Percentiles rank a stretch among this genome's conserved stretches.
These are phyloP conservation scores for Lethrus apterus DNA, from an alignment of 1,140 invertebrate genomes.

Conservation along the genomic window DNA sequence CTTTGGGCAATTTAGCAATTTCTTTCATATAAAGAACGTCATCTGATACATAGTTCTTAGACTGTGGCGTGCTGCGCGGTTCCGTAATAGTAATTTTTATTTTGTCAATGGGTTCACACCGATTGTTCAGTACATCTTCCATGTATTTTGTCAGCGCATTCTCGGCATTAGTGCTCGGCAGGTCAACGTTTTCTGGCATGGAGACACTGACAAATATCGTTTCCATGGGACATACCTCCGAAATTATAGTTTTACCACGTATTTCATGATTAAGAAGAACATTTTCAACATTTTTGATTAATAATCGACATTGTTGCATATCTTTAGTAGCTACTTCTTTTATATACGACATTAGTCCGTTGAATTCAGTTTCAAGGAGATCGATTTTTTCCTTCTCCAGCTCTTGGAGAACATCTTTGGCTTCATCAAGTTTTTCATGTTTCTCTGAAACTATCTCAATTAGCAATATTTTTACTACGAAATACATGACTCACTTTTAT, in stretches of 20 bases:
- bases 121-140: slow-evolving; percentile 11
- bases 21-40: slow-evolving; percentile 10
- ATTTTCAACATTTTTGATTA: slow-evolving; percentile 25
- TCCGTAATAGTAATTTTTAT: slow-evolving; percentile 3
- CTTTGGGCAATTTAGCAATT: background rate
- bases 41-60: slow-evolving; percentile 12
- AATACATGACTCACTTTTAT: background rate
- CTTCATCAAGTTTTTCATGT: background rate
- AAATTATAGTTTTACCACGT: slow-evolving; percentile 23
- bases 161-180: slow-evolving; percentile 1
- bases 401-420: slow-evolving; percentile 6
- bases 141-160: slow-evolving; percentile 7
- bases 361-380: slow-evolving; percentile 22
- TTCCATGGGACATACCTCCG: slow-evolving; percentile 14
- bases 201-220: slow-evolving; percentile 7
- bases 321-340: slow-evolving; percentile 21
- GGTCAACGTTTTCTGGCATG: slow-evolving; percentile 7
- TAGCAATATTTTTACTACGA: background rate
- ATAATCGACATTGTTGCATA: slow-evolving; percentile 14
- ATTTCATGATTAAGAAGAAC: slow-evolving; percentile 25
- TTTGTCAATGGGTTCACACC: slow-evolving; percentile 1
- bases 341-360: slow-evolving; percentile 20
- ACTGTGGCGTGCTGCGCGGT: background rate
- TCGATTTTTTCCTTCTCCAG: slow-evolving; percentile 21
- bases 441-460: background rate